Percentiles rank a stretch among this genome's conserved stretches.
Conservation (phyloP, 2,113 vertebrate species). For the Ammodytes dubius region DNA sequence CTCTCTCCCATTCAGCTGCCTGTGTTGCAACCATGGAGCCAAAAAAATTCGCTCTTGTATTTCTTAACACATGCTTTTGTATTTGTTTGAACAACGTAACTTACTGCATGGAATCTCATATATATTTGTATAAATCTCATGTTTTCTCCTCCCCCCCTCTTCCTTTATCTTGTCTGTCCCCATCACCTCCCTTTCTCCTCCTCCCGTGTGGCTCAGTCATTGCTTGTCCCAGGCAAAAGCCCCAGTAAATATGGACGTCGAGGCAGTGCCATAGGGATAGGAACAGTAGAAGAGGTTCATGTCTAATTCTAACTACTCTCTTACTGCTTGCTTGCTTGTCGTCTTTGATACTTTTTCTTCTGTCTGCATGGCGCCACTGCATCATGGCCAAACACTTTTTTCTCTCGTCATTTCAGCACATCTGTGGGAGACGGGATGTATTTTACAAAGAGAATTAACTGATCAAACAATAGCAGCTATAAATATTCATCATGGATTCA, state of each 20-base stretch:
- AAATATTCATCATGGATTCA: neutral
- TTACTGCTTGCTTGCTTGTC: conserved; percentile 29
- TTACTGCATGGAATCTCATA: conserved; percentile 81
- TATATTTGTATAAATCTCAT: conserved; percentile 70
- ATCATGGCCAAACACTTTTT: conserved; percentile 27
- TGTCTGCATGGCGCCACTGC: conserved; percentile 63
- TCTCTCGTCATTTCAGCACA: conserved; percentile 16
- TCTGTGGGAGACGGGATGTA: neutral
- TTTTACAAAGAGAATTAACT: conserved; percentile 1
- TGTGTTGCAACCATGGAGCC: conserved; percentile 57
- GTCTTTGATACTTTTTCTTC: conserved; percentile 47
- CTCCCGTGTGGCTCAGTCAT: conserved; percentile 88
- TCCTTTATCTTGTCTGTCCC: conserved; percentile 39
- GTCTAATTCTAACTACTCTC: conserved; percentile 81
- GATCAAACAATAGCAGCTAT: neutral
- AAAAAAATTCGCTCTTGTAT: conserved; percentile 49
- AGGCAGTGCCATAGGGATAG: conserved; percentile 99
- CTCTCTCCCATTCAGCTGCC: conserved; percentile 71
- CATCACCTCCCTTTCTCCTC: conserved; percentile 38
- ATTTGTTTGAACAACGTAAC: conserved; percentile 77
- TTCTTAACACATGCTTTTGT: conserved; percentile 57
- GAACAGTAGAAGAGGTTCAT: conserved; percentile 99
- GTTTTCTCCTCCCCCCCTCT: conserved; percentile 43
- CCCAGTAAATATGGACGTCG: conserved; percentile 97
- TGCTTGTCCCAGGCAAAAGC: conserved; percentile 98